These are phyloP conservation scores for Chionis minor DNA, from an alignment of 2,113 vertebrate species.

Conservation along the genomic window DNA sequence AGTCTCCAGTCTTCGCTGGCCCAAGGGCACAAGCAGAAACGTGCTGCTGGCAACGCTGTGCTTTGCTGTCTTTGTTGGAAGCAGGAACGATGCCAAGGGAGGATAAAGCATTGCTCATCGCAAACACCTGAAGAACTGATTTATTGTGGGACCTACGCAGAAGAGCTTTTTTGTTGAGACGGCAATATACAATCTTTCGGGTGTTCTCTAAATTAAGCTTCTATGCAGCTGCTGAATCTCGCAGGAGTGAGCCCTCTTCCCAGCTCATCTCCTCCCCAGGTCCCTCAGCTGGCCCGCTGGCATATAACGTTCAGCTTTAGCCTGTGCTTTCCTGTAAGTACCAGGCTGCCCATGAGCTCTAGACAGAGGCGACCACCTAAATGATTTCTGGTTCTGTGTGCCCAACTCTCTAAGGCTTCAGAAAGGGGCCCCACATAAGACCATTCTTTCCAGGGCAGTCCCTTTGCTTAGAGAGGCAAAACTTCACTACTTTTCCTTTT, in stretches of 20 bases:
- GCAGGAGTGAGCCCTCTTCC: background rate
- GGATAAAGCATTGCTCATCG: background rate
- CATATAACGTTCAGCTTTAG: background rate
- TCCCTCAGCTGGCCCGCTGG: background rate
- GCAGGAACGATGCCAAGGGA: rapidly evolving
- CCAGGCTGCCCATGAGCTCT: background rate
- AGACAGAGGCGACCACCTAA: background rate
- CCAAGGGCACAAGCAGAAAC: background rate
- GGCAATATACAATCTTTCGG: background rate
- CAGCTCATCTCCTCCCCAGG: background rate
- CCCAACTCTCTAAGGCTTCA: background rate
- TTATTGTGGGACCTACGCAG: background rate
- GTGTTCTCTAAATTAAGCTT: background rate
- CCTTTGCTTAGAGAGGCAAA: background rate
- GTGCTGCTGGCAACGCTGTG: background rate
- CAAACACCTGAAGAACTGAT: background rate
- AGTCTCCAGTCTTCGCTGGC: background rate
- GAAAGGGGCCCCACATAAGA: background rate
- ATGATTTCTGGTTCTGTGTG: background rate
- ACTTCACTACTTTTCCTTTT: background rate
- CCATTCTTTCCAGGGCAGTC: background rate
- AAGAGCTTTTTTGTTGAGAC: background rate
- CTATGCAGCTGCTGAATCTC: background rate
- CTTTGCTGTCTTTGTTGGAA: background rate
- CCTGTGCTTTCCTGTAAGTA: background rate